Evolutionary conservation across 1,140 invertebrate species (phyloP), one percentile per base, ranked within the genome.

Genomic region (Zaprionus camerounensis): DNA sequence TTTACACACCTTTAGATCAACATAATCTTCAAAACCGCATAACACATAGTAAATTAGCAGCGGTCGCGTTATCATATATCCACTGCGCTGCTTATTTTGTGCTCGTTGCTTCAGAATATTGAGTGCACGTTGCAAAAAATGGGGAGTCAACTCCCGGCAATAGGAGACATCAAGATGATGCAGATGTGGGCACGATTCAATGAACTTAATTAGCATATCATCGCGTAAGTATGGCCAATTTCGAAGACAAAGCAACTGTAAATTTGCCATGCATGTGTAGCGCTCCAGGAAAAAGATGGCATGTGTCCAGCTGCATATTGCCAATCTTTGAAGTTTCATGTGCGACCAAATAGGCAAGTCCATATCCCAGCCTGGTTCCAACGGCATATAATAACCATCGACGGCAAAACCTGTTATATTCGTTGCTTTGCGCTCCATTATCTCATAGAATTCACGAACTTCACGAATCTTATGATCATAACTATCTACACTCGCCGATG

Each of bases 271-370:
- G 38, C 73, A 81, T 22, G 86, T 80, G 22, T 82, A 91, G 24
- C 80, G 81, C 55, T 81, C 78, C 15, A 86, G 53, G 36, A 76
- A 85, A 34, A 82, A 76, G 4, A 78, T 56, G 15, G 51, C 7
- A 58, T 85, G 84, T 5, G 76, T 68, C 80, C 86, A 91, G 51
- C 86, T 91, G 62, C 91, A 91, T n/a, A 91, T 80, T 17, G 82
- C 82, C 51, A 88, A 46, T 1, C 79, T 66, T 61, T 77, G 70
- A 0, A 91, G 66, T 22, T 81, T 84, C 1, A 20, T 51, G 61
- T 86, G 63, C 13, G 72, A 20, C 76, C 83, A 82, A 38, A 86
- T 82, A 17, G 76, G 67, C 26, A 91, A 57, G 15, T 84, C 36
- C 1, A 55, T 49, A 41, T 91, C 76, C 91, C 90, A 91, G 7